Percentiles rank a stretch among this genome's conserved stretches.
These are phyloP conservation scores for Synergus japonicus DNA, from an alignment of 2,888 invertebrate species.

Conservation along the genomic window DNA sequence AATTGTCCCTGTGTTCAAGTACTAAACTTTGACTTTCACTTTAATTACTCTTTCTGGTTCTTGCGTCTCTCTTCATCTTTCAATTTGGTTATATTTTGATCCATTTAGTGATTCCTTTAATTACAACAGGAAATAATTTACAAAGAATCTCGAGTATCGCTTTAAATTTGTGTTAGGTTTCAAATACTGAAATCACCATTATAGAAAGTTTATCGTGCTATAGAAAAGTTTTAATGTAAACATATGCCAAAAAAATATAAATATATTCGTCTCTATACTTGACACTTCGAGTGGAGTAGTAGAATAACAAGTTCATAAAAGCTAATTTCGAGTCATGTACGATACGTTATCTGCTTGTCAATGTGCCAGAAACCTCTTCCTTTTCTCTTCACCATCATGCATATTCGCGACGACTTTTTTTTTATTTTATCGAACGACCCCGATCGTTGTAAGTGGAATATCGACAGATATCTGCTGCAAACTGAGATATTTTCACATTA, in stretches of 20 bases:
- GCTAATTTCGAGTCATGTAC: not conserved
- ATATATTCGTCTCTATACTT: not conserved
- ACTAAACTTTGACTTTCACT: too few relatives aligned
- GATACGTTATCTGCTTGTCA: not conserved
- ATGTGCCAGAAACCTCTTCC: not conserved
- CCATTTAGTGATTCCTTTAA: too few relatives aligned
- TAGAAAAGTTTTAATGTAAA: not conserved
- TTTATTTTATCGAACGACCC: constrained; percentile 60
- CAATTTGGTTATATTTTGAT: too few relatives aligned
- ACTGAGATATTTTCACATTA: not conserved
- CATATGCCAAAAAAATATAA: not conserved
- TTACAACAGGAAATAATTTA: too few relatives aligned
- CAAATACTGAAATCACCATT: too few relatives aligned
- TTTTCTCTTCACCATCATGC: not conserved
- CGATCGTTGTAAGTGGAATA: constrained; percentile 57
- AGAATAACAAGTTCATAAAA: not conserved
- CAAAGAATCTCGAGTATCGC: too few relatives aligned
- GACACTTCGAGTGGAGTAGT: not conserved
- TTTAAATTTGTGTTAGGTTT: too few relatives aligned
- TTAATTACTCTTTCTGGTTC: too few relatives aligned
- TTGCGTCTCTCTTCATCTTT: too few relatives aligned
- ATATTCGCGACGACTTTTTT: constrained; percentile 36
- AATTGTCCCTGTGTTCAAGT: too few relatives aligned
- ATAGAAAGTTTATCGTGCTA: too few relatives aligned
- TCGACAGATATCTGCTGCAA: constrained; percentile 46